Percentiles rank a stretch among this genome's conserved stretches.
These are phyloP conservation scores for Mystacornis crossleyi DNA, from an alignment of 2,113 vertebrate genomes.

Conservation along the genomic window DNA sequence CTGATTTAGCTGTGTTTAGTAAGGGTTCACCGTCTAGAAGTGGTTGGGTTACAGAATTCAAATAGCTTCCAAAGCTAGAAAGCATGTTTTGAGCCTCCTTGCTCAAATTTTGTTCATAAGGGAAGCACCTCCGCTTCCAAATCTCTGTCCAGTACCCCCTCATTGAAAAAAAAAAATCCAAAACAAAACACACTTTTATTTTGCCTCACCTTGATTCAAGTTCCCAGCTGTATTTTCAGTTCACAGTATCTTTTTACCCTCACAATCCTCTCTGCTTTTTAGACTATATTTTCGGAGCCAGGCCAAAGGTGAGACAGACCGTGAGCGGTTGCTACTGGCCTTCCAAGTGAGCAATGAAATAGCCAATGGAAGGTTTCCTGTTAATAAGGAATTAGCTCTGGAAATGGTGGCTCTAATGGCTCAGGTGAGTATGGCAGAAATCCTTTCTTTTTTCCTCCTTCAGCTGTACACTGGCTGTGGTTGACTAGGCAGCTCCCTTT, in stretches of 20 bases:
- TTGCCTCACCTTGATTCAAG: not conserved
- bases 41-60: not conserved
- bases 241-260: not conserved
- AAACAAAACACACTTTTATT: not conserved
- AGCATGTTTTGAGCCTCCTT: not conserved
- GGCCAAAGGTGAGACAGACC: conserved; percentile 86
- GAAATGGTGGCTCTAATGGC: conserved; percentile 89
- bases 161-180: not conserved
- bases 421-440: conserved; percentile 74
- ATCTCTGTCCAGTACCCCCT: not conserved
- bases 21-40: not conserved
- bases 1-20: not conserved
- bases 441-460: not conserved
- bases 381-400: conserved; percentile 88
- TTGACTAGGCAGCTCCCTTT: not conserved
- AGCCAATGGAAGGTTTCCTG: conserved; percentile 85
- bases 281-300: conserved; percentile 86
- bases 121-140: not conserved
- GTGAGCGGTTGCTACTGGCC: conserved; percentile 87
- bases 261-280: not conserved
- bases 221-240: not conserved
- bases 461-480: not conserved
- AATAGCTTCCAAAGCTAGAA: not conserved
- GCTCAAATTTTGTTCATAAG: not conserved
- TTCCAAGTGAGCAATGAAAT: conserved; percentile 88